phyloP scores from a whole-genome alignment of 1,140 invertebrate species.

The Aradophagus sp. region DNA sequence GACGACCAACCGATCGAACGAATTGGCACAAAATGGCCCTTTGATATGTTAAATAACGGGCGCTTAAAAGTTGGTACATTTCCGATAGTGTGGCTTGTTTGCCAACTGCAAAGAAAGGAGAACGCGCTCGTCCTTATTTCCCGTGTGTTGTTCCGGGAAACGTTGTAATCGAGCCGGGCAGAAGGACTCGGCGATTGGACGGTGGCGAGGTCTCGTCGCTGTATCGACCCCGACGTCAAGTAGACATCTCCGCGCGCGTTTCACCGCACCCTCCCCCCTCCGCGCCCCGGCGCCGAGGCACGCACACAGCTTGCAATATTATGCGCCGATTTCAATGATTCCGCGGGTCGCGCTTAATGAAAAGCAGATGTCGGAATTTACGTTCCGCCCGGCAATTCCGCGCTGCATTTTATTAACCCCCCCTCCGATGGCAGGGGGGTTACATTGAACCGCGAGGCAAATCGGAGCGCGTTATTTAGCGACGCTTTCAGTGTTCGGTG shows the following conservation, averaged over 20 bases:
- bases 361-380: constrained; percentile 32
- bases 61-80: too few relatives aligned
- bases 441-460: too few relatives aligned
- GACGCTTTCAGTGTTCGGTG: too few relatives aligned
- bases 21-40: too few relatives aligned
- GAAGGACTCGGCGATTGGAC: constrained; percentile 32
- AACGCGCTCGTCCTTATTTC: constrained; percentile 1
- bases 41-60: too few relatives aligned
- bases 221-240: constrained; percentile 46
- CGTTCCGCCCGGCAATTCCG: constrained; percentile 6
- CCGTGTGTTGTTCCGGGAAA: constrained; percentile 24
- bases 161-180: constrained; percentile 25
- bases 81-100: too few relatives aligned
- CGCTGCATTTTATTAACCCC: background rate
- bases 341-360: constrained; percentile 30
- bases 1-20: too few relatives aligned
- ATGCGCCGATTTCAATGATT: constrained; percentile 39
- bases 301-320: constrained; percentile 25
- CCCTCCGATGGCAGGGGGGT: too few relatives aligned
- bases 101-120: background rate
- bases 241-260: constrained; percentile 30
- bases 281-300: too few relatives aligned
- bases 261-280: too few relatives aligned
- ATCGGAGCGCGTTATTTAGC: too few relatives aligned
- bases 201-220: constrained; percentile 42